These are phyloP conservation scores for Serripes groenlandicus DNA, from an alignment of 2,888 invertebrate species.

Conservation along the genomic window DNA sequence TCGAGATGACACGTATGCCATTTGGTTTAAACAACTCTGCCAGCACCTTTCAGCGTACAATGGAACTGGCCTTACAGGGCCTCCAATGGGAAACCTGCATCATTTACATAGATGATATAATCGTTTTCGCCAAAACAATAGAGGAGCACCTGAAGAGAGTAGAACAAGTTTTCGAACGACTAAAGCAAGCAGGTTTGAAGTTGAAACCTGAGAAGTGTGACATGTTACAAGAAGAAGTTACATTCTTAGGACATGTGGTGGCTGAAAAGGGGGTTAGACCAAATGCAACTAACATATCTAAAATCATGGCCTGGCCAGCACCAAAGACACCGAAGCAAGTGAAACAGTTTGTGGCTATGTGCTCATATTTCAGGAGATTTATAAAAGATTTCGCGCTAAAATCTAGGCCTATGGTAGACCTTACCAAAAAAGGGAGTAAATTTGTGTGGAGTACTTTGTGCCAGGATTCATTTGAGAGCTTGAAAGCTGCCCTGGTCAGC, in stretches of 20 bases:
- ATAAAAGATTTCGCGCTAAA: slow-evolving; percentile 21
- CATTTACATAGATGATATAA: slow-evolving; percentile 53
- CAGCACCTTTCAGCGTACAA: slow-evolving; percentile 43
- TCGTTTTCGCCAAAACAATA: slow-evolving; percentile 32
- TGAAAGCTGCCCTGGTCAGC: slow-evolving; percentile 12
- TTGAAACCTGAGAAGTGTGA: slow-evolving; percentile 51
- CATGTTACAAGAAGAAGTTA: slow-evolving; percentile 50
- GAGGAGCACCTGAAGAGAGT: slow-evolving; percentile 48
- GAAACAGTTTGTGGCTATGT: slow-evolving; percentile 26
- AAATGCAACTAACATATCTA: slow-evolving; percentile 10
- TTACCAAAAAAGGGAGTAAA: slow-evolving; percentile 13
- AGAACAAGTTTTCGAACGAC: slow-evolving; percentile 33
- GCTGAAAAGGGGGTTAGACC: slow-evolving; percentile 19
- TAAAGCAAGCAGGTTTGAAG: slow-evolving; percentile 30
- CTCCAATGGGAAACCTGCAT: slow-evolving; percentile 49
- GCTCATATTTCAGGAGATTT: slow-evolving; percentile 24
- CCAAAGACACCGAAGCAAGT: slow-evolving; percentile 12
- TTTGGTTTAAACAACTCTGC: slow-evolving; percentile 46
- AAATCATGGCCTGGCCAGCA: slow-evolving; percentile 14
- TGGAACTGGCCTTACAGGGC: slow-evolving; percentile 38
- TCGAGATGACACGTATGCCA: slow-evolving; percentile 39
- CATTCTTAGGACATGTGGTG: slow-evolving; percentile 43
- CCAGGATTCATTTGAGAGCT: slow-evolving; percentile 12
- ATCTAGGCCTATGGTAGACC: slow-evolving; percentile 8
- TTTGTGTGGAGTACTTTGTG: slow-evolving; percentile 18